Evolutionary conservation across 1,140 invertebrate species (phyloP).

Genomic region (Metaphire vulgaris): DNA sequence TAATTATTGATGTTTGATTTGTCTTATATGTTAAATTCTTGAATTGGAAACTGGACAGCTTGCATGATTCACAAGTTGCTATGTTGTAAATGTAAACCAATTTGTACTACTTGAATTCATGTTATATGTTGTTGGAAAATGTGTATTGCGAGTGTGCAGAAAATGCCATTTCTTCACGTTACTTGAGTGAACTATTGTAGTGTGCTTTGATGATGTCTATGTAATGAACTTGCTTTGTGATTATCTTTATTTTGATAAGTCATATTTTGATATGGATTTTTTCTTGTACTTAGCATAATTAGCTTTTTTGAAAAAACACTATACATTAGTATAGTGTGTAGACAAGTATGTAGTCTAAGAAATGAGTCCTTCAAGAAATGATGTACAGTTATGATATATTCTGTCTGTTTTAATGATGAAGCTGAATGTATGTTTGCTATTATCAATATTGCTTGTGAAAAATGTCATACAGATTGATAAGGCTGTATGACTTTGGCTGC

Average conservation of each 20-base stretch:
- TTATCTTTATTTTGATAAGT: background rate
- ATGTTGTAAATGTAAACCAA: background rate
- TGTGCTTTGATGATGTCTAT: background rate
- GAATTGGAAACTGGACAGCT: background rate
- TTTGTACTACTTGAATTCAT: background rate
- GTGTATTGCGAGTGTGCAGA: background rate
- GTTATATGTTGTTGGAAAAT: background rate
- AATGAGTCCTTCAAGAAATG: too few relatives aligned
- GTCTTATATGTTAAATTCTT: background rate
- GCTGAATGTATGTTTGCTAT: too few relatives aligned
- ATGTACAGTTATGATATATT: too few relatives aligned
- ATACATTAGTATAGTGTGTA: too few relatives aligned
- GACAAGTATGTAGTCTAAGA: too few relatives aligned
- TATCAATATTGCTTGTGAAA: too few relatives aligned
- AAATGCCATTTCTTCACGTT: background rate
- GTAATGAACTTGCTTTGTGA: background rate
- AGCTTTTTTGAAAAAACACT: too few relatives aligned
- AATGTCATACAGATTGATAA: too few relatives aligned
- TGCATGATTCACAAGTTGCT: background rate
- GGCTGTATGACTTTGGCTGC: too few relatives aligned
- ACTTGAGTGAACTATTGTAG: background rate
- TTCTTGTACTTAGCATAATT: too few relatives aligned
- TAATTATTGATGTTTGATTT: background rate
- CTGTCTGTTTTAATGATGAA: too few relatives aligned
- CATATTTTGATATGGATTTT: conserved; percentile 3